Conservation (phyloP, 2,797 vertebrate species). For the Galaxias olidus region DNA sequence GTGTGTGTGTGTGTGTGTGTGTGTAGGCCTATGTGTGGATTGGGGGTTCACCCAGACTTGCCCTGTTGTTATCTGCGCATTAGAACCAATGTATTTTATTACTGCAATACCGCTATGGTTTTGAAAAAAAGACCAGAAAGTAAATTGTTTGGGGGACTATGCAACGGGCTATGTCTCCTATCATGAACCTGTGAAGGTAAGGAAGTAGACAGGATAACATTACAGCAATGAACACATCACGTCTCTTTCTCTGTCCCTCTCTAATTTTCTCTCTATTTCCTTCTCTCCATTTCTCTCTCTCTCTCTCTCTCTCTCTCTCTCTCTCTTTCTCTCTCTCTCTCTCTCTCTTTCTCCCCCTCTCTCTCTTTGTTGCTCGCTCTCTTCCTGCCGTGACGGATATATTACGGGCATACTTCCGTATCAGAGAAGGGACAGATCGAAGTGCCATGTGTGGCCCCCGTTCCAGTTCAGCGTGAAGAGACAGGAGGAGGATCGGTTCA, state of each 20-base stretch:
- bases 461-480: conserved; percentile 26
- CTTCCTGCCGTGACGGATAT: conserved; percentile 14
- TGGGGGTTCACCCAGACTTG: too few species aligned
- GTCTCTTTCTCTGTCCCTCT: background rate
- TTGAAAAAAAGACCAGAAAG: conserved; percentile 41
- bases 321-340: background rate
- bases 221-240: conserved; percentile 7
- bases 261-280: background rate
- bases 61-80: conserved; percentile 47
- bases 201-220: conserved; percentile 21
- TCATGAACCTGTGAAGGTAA: conserved; percentile 35
- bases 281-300: conserved; percentile 1
- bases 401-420: conserved; percentile 33
- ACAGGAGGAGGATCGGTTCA: conserved; percentile 28
- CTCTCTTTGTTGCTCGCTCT: background rate
- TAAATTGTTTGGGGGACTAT: conserved; percentile 41
- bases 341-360: conserved; percentile 3
- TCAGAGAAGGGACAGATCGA: background rate
- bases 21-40: too few species aligned
- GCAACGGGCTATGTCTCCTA: conserved; percentile 45
- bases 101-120: conserved; percentile 31
- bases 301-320: conserved; percentile 7
- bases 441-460: background rate
- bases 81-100: conserved; percentile 37
- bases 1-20: too few species aligned